These are phyloP conservation scores for Lepus americanus DNA, from an alignment of 2,113 vertebrate genomes.

Conservation along the genomic window DNA sequence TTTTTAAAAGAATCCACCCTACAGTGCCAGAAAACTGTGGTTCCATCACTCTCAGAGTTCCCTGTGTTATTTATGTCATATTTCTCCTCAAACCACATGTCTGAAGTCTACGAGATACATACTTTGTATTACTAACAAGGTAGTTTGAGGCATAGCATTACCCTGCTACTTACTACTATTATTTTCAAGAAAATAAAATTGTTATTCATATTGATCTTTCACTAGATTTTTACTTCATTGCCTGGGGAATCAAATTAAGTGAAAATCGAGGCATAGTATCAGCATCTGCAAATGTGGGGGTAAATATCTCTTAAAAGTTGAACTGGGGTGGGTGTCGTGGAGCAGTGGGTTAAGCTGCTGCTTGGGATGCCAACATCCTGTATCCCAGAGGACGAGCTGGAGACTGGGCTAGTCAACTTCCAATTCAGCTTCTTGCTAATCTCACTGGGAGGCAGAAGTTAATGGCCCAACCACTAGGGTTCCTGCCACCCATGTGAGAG, in stretches of 20 bases:
- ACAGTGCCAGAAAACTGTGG: neutral
- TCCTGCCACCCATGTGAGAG: too few relatives aligned
- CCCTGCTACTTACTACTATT: neutral
- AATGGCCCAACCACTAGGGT: too few relatives aligned
- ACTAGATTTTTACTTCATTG: neutral
- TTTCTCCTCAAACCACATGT: neutral
- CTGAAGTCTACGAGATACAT: constrained; percentile 4
- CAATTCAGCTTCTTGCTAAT: too few relatives aligned
- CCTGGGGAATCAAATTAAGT: neutral
- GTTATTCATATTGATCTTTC: neutral
- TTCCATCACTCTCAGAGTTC: neutral
- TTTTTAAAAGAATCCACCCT: neutral
- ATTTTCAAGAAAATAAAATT: constrained; percentile 62
- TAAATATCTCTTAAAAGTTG: neutral
- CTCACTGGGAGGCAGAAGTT: too few relatives aligned
- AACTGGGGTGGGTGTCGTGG: neutral
- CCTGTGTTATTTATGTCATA: neutral
- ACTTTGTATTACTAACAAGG: neutral
- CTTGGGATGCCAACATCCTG: too few relatives aligned
- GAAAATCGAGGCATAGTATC: neutral
- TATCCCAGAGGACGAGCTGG: too few relatives aligned
- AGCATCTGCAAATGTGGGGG: neutral
- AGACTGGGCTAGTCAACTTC: too few relatives aligned
- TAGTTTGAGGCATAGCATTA: neutral
- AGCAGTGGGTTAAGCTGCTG: too few relatives aligned